phyloP scores from a whole-genome alignment of 2,888 invertebrate genomes.

The Caenorhabditis sp. region DNA sequence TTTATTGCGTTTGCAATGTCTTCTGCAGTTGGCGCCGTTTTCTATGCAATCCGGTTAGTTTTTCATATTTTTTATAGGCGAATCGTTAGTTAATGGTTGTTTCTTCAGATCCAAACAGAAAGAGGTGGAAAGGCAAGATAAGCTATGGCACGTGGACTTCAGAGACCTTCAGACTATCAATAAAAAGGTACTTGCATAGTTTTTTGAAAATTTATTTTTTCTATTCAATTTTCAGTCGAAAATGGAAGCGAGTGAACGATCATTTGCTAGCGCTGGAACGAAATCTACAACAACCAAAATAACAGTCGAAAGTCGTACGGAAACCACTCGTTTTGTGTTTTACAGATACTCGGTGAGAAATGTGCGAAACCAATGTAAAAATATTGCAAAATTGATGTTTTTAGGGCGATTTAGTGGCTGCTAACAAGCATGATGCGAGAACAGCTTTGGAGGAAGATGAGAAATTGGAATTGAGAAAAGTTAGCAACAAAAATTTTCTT shows the following conservation, averaged over 20 bases:
- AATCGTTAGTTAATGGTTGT: background rate
- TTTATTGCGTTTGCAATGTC: conserved; percentile 49
- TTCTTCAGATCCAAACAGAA: conserved; percentile 54
- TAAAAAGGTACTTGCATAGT: conserved; percentile 42
- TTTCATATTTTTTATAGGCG: background rate
- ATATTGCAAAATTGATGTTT: background rate
- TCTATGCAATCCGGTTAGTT: conserved; percentile 43
- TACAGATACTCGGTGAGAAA: conserved; percentile 48
- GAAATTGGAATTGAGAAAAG: conserved; percentile 53
- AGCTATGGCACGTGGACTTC: conserved; percentile 68
- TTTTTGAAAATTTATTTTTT: background rate
- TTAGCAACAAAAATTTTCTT: no score
- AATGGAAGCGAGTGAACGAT: conserved; percentile 53
- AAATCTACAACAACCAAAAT: conserved; percentile 65
- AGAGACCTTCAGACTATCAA: conserved; percentile 22
- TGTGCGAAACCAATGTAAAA: background rate
- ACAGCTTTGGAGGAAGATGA: conserved; percentile 29
- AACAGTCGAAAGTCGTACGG: conserved; percentile 59
- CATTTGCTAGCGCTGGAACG: conserved; percentile 65
- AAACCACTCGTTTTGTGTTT: conserved; percentile 57
- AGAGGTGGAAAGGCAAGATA: conserved; percentile 65
- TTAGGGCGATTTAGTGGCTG: conserved; percentile 62
- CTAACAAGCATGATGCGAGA: conserved; percentile 56
- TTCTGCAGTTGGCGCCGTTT: conserved; percentile 46
- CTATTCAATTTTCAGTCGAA: conserved; percentile 19